Percentiles rank a stretch among this genome's conserved stretches.
Evolutionary conservation across 2,888 invertebrate genomes (phyloP).

Genomic region (Drosophila diplacantha): DNA sequence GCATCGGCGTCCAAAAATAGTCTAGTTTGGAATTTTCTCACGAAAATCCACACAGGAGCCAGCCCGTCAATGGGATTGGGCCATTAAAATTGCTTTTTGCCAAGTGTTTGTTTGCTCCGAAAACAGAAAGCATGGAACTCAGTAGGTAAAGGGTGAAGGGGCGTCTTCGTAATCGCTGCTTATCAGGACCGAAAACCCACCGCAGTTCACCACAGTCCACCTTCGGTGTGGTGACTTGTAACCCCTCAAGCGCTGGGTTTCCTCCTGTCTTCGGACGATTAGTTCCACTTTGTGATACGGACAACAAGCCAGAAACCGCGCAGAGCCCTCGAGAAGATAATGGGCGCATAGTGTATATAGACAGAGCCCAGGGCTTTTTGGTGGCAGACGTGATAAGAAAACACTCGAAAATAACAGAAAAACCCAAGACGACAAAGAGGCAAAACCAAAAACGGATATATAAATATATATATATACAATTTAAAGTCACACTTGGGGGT

Average conservation of each 20-base stretch:
- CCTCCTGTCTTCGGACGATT: conserved; percentile 16
- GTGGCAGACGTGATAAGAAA: conserved; percentile 29
- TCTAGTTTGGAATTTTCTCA: conserved; percentile 33
- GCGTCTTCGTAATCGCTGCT: conserved; percentile 11
- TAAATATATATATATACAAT: not conserved
- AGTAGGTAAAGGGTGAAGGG: not conserved
- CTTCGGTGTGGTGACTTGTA: conserved; percentile 16
- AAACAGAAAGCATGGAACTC: conserved; percentile 13
- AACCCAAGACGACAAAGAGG: conserved; percentile 6
- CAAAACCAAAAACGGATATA: conserved; percentile 16
- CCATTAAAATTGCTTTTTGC: conserved; percentile 18
- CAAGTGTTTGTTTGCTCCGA: conserved; percentile 30
- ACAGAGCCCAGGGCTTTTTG: conserved; percentile 2
- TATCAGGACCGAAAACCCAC: conserved; percentile 19
- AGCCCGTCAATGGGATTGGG: conserved; percentile 25
- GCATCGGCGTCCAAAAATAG: conserved; percentile 36
- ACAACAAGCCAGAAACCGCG: conserved; percentile 17
- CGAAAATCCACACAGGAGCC: conserved; percentile 13
- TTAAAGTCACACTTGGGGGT: not conserved
- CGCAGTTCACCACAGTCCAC: conserved; percentile 15
- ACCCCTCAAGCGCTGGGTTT: conserved; percentile 2
- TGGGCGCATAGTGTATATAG: conserved; percentile 1
- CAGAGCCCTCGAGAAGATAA: conserved; percentile 15
- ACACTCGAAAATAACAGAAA: conserved; percentile 7
- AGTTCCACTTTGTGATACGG: conserved; percentile 21